Percentiles rank a stretch among this genome's conserved stretches.
phyloP scores from a whole-genome alignment of 2,113 vertebrate genomes.

The Copsychus sechellarum region DNA sequence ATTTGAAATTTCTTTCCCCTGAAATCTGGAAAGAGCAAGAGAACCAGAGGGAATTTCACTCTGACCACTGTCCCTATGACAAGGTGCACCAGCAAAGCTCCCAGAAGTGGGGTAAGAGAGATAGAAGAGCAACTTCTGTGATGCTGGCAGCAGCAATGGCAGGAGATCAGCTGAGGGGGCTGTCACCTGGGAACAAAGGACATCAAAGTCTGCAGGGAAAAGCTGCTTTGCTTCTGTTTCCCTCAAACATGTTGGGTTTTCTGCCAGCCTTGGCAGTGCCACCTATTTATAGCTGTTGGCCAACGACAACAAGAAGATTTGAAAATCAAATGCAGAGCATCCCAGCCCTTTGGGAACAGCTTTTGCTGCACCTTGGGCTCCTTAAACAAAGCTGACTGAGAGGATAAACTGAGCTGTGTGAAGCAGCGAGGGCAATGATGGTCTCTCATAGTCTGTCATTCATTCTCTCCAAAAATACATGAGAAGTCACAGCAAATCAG shows the following conservation, averaged over 20 bases:
- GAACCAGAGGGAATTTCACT: neutral
- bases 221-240: neutral
- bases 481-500: neutral
- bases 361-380: neutral
- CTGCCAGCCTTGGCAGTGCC: neutral
- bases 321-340: neutral
- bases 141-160: neutral
- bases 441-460: neutral
- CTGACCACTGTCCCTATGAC: neutral
- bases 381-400: neutral
- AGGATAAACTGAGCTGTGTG: neutral
- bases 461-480: neutral
- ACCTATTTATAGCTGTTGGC: neutral
- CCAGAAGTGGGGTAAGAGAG: neutral
- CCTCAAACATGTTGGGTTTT: neutral
- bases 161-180: neutral
- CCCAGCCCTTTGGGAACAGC: neutral
- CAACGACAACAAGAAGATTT: fast-evolving
- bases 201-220: neutral
- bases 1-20: neutral
- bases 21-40: neutral
- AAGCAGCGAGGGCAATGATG: neutral
- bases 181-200: neutral
- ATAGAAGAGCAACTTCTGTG: neutral
- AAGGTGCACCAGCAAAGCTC: neutral